These are phyloP conservation scores for Drosophila sordidula DNA, from an alignment of 2,888 invertebrate species.

Conservation along the genomic window DNA sequence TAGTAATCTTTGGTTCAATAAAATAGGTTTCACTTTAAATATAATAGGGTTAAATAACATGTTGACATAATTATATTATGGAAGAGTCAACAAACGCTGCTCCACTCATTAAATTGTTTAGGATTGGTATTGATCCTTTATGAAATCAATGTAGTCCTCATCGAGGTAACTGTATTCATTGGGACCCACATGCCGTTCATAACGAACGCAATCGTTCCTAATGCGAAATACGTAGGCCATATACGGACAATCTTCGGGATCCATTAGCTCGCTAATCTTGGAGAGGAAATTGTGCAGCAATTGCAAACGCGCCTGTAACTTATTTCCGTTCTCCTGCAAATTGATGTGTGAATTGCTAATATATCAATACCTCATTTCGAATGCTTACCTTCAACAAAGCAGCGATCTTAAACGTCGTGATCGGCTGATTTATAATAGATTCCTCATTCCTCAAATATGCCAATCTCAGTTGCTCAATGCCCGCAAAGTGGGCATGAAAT, in stretches of 20 bases:
- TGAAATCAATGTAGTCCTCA: constrained; percentile 23
- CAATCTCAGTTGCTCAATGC: constrained; percentile 6
- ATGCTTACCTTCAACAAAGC: constrained; percentile 1
- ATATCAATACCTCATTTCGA: not conserved
- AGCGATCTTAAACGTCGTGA: constrained; percentile 1
- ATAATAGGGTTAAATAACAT: too few relatives aligned
- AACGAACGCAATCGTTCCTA: not conserved
- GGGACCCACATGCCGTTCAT: constrained; percentile 5
- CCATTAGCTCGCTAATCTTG: constrained; percentile 3
- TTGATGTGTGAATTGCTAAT: not conserved
- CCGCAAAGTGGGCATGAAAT: constrained; percentile 7
- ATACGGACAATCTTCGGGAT: constrained; percentile 10
- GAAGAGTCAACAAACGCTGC: not conserved
- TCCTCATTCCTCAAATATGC: not conserved
- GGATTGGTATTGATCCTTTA: constrained; percentile 3
- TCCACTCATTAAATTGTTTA: not conserved
- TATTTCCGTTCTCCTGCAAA: not conserved
- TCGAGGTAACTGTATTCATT: constrained; percentile 22
- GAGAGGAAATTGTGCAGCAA: constrained; percentile 6
- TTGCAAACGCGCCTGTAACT: not conserved
- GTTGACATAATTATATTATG: too few relatives aligned
- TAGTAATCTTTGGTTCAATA: too few relatives aligned
- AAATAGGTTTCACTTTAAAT: too few relatives aligned
- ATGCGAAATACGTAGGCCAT: constrained; percentile 8
- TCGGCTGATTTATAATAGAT: not conserved